Conservation (phyloP, 53 echinoderm and acorn worm species). For the Astropecten irregularis region DNA sequence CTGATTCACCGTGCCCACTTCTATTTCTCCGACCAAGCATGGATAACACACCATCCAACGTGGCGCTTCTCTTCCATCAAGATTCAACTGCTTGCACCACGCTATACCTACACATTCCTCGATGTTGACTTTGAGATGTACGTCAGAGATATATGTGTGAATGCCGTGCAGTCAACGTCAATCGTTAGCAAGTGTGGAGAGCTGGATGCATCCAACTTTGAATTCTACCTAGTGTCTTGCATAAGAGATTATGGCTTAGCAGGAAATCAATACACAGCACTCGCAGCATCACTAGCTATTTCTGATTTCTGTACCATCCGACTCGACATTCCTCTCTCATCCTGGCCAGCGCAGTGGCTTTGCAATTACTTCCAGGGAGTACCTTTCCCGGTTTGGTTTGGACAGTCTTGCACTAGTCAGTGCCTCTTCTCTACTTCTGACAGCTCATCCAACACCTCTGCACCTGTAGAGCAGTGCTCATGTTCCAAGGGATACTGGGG, state of each 20-base stretch:
- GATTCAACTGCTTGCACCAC: conserved; percentile 40
- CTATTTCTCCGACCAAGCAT: conserved; percentile 38
- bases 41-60: conserved; percentile 51
- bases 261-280: conserved; percentile 59
- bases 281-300: conserved; percentile 61
- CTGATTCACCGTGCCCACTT: conserved; percentile 59
- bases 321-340: conserved; percentile 1
- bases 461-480: conserved; percentile 39
- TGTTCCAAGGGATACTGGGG: conserved; percentile 83
- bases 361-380: conserved; percentile 76
- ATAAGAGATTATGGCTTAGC: conserved; percentile 74
- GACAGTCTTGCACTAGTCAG: conserved; percentile 56
- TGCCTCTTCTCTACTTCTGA: conserved; percentile 64
- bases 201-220: conserved; percentile 41
- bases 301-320: conserved; percentile 69
- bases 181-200: conserved; percentile 43
- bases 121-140: conserved; percentile 26
- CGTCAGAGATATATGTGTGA: conserved; percentile 30
- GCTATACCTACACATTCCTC: conserved; percentile 52
- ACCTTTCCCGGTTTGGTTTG: conserved; percentile 76
- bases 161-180: conserved; percentile 43
- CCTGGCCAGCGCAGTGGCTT: conserved; percentile 63
- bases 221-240: conserved; percentile 73
- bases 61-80: conserved; percentile 83
- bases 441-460: neutral